Evolutionary conservation across 2,113 vertebrate genomes (phyloP).

Genomic region (Poicephalus gulielmi): DNA sequence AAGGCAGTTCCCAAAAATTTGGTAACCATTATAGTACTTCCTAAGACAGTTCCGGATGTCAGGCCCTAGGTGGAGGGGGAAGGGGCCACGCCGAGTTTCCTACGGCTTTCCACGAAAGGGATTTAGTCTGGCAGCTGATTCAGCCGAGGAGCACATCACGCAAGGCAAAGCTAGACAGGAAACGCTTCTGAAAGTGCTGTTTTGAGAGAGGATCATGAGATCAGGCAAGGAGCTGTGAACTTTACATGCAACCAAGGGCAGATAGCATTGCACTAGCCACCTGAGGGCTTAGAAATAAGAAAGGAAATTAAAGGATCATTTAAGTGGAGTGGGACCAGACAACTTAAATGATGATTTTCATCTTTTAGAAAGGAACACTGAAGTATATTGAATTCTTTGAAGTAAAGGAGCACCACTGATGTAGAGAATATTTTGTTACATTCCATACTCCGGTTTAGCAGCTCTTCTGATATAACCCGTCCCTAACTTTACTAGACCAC

Average conservation of each 20-base stretch:
- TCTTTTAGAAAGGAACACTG: slow-evolving; percentile 53
- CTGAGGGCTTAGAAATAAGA: slow-evolving; percentile 82
- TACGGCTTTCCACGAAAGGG: slow-evolving; percentile 69
- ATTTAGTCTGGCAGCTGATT: slow-evolving; percentile 78
- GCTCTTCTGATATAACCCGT: not conserved
- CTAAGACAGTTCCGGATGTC: slow-evolving; percentile 94
- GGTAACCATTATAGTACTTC: slow-evolving; percentile 98
- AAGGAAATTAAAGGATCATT: slow-evolving; percentile 97
- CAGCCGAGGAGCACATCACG: slow-evolving; percentile 71
- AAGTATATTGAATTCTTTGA: slow-evolving; percentile 73
- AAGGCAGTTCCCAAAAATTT: slow-evolving; percentile 91
- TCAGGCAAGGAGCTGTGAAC: slow-evolving; percentile 86
- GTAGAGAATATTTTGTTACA: slow-evolving; percentile 43
- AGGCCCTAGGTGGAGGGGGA: slow-evolving; percentile 78
- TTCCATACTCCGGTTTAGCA: slow-evolving; percentile 45
- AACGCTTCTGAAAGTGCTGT: slow-evolving; percentile 80
- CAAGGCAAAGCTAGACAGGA: slow-evolving; percentile 84
- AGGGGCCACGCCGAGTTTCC: slow-evolving; percentile 32
- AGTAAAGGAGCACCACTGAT: slow-evolving; percentile 19
- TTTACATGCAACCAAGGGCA: slow-evolving; percentile 76
- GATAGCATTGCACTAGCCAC: slow-evolving; percentile 71
- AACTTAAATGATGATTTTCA: slow-evolving; percentile 33
- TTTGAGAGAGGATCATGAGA: slow-evolving; percentile 86
- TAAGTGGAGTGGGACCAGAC: slow-evolving; percentile 78
- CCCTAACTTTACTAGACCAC: not conserved